Evolutionary conservation across 2,113 vertebrate genomes (phyloP).

Genomic region (Brienomyrus brachyistius): DNA sequence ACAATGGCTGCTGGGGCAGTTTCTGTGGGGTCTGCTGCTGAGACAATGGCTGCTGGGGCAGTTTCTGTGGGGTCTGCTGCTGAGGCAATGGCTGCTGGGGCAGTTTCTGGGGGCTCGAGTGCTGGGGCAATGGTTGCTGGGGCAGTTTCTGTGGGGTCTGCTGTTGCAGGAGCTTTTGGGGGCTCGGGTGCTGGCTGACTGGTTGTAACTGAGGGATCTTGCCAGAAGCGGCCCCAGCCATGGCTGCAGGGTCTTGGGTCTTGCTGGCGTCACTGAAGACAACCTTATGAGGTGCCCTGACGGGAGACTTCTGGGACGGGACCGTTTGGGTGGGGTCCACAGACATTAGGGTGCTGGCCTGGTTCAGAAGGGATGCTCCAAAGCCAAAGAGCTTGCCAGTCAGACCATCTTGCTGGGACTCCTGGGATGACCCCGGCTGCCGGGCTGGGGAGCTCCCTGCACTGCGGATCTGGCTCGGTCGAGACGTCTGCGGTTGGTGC

Average conservation of each 20-base stretch:
- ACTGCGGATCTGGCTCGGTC: slow-evolving; percentile 73
- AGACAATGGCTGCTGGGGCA: not conserved
- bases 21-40: slow-evolving; percentile 64
- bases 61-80: not conserved
- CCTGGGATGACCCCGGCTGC: slow-evolving; percentile 70
- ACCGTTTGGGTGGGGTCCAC: slow-evolving; percentile 64
- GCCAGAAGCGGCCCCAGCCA: slow-evolving; percentile 47
- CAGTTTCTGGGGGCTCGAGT: not conserved
- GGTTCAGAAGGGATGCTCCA: slow-evolving; percentile 89
- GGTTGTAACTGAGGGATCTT: slow-evolving; percentile 11
- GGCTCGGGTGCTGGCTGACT: slow-evolving; percentile 1
- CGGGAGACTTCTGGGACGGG: slow-evolving; percentile 67
- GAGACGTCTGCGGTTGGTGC: slow-evolving; percentile 62
- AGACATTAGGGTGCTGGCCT: slow-evolving; percentile 91
- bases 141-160: not conserved
- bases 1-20: slow-evolving; percentile 35
- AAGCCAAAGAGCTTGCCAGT: slow-evolving; percentile 94
- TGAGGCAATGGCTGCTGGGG: slow-evolving; percentile 18
- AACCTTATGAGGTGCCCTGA: slow-evolving; percentile 81
- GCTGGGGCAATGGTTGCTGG: not conserved
- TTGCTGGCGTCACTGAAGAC: slow-evolving; percentile 72
- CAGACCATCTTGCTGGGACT: slow-evolving; percentile 78
- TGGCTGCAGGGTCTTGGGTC: slow-evolving; percentile 53
- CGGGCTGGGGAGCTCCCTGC: slow-evolving; percentile 68
- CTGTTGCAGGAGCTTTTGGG: not conserved